Evolutionary conservation across 2,113 vertebrate genomes (phyloP).

Genomic region (Sphaerodactylus townsendi): DNA sequence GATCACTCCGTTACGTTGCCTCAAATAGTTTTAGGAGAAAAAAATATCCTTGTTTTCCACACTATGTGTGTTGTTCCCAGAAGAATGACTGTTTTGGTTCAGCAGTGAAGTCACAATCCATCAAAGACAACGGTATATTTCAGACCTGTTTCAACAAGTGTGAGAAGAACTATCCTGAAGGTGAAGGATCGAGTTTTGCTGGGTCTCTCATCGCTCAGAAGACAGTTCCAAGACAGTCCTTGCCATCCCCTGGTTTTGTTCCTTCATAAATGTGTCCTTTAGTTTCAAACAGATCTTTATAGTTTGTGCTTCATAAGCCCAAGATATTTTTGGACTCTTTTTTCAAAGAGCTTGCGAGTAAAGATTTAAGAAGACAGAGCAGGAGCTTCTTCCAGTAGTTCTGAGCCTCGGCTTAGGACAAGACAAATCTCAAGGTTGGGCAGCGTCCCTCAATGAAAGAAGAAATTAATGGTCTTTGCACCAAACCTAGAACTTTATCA

Average conservation of each 20-base stretch:
- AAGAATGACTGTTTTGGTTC: slow-evolving; percentile 96
- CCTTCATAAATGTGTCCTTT: slow-evolving; percentile 94
- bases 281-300: slow-evolving; percentile 87
- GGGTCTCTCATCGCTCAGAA: slow-evolving; percentile 78
- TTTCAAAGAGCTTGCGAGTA: slow-evolving; percentile 87
- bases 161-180: slow-evolving; percentile 83
- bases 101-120: slow-evolving; percentile 84
- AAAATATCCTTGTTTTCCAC: slow-evolving; percentile 93
- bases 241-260: slow-evolving; percentile 86
- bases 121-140: slow-evolving; percentile 82
- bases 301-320: slow-evolving; percentile 93
- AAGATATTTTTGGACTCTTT: slow-evolving; percentile 86
- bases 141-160: slow-evolving; percentile 82
- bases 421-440: slow-evolving; percentile 77
- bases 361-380: slow-evolving; percentile 87
- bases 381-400: slow-evolving; percentile 87
- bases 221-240: slow-evolving; percentile 87
- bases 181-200: slow-evolving; percentile 76
- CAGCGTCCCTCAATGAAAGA: slow-evolving; percentile 80
- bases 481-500: slow-evolving; percentile 88
- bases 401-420: slow-evolving; percentile 83
- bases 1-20: slow-evolving; percentile 96
- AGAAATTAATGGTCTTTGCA: slow-evolving; percentile 88
- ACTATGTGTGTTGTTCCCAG: slow-evolving; percentile 99
- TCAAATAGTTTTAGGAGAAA: slow-evolving; percentile 98